A percentile compares a stretch with the other conserved stretches of the same genome.
Evolutionary conservation across 2,888 invertebrate genomes (phyloP).

Genomic region (Leistus spinibarbis): DNA sequence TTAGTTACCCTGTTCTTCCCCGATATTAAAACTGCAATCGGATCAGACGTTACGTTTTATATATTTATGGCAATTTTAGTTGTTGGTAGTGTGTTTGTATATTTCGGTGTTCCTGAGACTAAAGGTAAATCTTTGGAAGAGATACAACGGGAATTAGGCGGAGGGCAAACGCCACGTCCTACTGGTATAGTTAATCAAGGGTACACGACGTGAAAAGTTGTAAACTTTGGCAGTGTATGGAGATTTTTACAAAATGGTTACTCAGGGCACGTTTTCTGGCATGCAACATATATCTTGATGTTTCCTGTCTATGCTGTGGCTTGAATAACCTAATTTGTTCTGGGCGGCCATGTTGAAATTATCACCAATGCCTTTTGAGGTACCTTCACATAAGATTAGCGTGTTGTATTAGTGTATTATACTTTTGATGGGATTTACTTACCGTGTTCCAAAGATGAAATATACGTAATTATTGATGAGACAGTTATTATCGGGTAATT

Average conservation of each 20-base stretch:
- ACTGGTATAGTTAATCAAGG: constrained; percentile 30
- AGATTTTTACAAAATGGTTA: not conserved
- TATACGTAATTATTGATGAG: no score
- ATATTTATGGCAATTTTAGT: constrained; percentile 72
- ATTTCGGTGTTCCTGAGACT: constrained; percentile 70
- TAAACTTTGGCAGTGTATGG: not conserved
- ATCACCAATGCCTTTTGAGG: not conserved
- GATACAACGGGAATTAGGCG: constrained; percentile 63
- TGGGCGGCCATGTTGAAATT: not conserved
- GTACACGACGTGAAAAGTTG: constrained; percentile 9
- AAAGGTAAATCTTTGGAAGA: constrained; percentile 74
- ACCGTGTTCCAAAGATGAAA: no score
- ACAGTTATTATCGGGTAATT: no score
- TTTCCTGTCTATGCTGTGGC: no score
- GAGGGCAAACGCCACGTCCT: not conserved
- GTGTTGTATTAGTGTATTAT: no score
- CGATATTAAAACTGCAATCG: constrained; percentile 63
- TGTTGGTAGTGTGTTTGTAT: constrained; percentile 70
- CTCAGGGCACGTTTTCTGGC: not conserved
- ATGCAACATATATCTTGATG: not conserved
- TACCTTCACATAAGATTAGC: no score
- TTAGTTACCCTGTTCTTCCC: constrained; percentile 77
- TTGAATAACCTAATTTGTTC: not conserved
- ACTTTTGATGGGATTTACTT: no score
- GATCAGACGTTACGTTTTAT: constrained; percentile 73